Conservation (phyloP, 2,113 vertebrate genomes). For the Mustela nigripes region DNA sequence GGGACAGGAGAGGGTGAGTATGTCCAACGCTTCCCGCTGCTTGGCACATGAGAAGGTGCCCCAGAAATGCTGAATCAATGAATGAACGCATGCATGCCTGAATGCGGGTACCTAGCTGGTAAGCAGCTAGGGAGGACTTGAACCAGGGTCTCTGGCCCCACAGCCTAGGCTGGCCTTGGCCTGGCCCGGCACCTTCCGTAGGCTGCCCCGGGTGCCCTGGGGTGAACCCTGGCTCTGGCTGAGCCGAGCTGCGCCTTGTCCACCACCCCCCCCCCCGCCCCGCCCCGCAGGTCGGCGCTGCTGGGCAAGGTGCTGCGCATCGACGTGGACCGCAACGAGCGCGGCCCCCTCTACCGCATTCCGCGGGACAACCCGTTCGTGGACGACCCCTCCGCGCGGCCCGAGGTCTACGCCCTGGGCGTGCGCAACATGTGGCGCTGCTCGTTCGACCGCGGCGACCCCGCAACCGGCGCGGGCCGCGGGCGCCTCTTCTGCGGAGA, state of each 20-base stretch:
- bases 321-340: slow-evolving; percentile 92
- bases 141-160: not conserved
- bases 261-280: accelerated
- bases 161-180: not conserved
- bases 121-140: not conserved
- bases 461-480: slow-evolving; percentile 90
- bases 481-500: slow-evolving; percentile 97
- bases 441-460: slow-evolving; percentile 95
- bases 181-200: accelerated
- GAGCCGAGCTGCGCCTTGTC: not conserved
- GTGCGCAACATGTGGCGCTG: slow-evolving; percentile 99
- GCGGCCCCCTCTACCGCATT: slow-evolving; percentile 92
- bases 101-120: not conserved
- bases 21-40: not conserved
- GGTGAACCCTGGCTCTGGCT: not conserved
- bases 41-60: not conserved
- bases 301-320: slow-evolving; percentile 97
- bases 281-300: slow-evolving; percentile 91
- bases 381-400: slow-evolving; percentile 89
- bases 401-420: slow-evolving; percentile 95
- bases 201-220: too few species aligned
- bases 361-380: slow-evolving; percentile 95
- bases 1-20: accelerated
- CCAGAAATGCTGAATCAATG: accelerated
- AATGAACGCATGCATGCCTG: not conserved